phyloP scores from a whole-genome alignment of 2,113 vertebrate genomes.

The Aspiorhynchus laticeps region DNA sequence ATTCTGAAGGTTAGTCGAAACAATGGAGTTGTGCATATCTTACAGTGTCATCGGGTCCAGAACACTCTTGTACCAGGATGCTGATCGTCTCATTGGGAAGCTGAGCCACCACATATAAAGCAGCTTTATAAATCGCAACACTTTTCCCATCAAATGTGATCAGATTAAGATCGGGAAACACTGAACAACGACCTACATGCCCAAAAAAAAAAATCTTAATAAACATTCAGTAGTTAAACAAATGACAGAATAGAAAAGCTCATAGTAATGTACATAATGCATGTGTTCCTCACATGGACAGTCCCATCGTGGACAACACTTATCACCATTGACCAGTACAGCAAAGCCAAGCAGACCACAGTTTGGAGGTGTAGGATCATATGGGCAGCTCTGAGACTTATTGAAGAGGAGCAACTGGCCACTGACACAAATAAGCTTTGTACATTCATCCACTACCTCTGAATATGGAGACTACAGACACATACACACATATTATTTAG shows the following conservation, averaged over 20 bases:
- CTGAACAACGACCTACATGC: conserved; percentile 87
- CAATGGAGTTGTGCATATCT: background rate
- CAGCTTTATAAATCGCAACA: conserved; percentile 88
- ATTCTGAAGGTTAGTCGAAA: background rate
- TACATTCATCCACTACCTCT: conserved; percentile 83
- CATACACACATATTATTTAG: conserved; percentile 20
- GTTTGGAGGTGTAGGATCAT: conserved; percentile 78
- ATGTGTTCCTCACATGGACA: conserved; percentile 88
- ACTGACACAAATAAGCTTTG: conserved; percentile 90
- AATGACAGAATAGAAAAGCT: conserved; percentile 6
- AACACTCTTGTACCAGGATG: conserved; percentile 85
- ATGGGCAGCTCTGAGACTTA: conserved; percentile 89
- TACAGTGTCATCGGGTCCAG: conserved; percentile 74
- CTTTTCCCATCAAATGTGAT: conserved; percentile 92
- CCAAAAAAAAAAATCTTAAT: conserved; percentile 12
- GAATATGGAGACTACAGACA: conserved; percentile 73
- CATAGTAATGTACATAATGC: conserved; percentile 2
- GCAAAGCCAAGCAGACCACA: conserved; percentile 93
- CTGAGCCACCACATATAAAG: conserved; percentile 85
- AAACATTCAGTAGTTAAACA: background rate
- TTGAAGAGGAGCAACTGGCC: conserved; percentile 90
- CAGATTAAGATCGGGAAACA: conserved; percentile 92
- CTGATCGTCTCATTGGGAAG: conserved; percentile 84
- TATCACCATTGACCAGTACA: conserved; percentile 86
- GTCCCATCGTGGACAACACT: conserved; percentile 93